Evolutionary conservation across 2,888 invertebrate genomes (phyloP), one percentile per base, ranked within the genome.

Genomic region (Ligdia adustata): DNA sequence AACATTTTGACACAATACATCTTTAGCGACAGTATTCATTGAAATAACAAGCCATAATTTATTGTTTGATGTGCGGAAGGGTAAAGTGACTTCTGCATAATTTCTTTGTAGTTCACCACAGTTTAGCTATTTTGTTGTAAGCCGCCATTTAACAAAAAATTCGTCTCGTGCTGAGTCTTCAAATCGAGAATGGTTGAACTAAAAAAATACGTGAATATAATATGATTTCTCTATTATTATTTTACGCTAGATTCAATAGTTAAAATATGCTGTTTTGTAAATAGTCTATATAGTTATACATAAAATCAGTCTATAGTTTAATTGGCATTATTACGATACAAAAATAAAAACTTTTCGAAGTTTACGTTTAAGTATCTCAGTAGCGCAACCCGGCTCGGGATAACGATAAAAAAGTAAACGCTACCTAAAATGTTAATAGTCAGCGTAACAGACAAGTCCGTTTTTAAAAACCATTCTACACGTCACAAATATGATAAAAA

Each of bases 1-100:
- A 80, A 81, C 71, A 77, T 75, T 79, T 69, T 74, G 70, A 73
- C 71, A 72, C 69, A 75, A 76, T 67, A 59, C 61, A 61, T 71
- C 63, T 70, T 75, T 66, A 74, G 70, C 66, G 71, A 68, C 62
- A 57, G 66, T 60, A 66, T 72, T 70, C 55, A 64, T 64, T 64
- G 67, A 74, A 75, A 67, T 72, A 75, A 73, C 63, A 66, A 56
- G 1, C 3, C 64, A 64, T 66, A 67, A 70, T 64, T 42, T 9
- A 13, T 59, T 64, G 62, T 64, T 64, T 62, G n/a, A 62, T 60
- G 60, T 55, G 52, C 56, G 52, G 62, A 75, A 73, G 72, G 70
- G 72, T 72, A 69, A 63, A 48, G 68, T 70, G 68, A 69, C 59
- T 65, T 52, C 51, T 51, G 52, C 41, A 24, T 27, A 34, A 22